Conservation (phyloP, 2,888 invertebrate species). For the Teleiodes luculella region DNA sequence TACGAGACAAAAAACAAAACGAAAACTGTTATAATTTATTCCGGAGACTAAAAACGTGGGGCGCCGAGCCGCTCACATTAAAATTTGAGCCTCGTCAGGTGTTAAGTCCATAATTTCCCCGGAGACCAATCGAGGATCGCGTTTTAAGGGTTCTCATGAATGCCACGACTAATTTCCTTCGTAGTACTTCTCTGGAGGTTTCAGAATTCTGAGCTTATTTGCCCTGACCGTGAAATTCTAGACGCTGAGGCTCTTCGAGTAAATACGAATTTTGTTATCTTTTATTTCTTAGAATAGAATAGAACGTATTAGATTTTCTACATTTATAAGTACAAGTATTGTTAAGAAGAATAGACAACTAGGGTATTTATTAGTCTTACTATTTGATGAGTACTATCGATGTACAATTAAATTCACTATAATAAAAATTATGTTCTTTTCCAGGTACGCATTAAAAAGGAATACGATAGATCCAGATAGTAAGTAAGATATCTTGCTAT, state of each 20-base stretch:
- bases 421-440: no score
- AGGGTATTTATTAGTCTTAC: no score
- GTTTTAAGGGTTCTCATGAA: constrained; percentile 74
- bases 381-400: no score
- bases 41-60: constrained; percentile 48
- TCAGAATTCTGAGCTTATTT: constrained; percentile 31
- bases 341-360: no score
- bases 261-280: not conserved
- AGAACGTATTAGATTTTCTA: no score
- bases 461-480: no score
- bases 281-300: no score
- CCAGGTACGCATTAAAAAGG: no score
- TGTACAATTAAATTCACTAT: no score
- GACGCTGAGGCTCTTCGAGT: not conserved
- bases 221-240: constrained; percentile 45
- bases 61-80: constrained; percentile 64
- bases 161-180: constrained; percentile 65
- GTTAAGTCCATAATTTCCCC: constrained; percentile 78
- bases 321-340: no score
- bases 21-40: constrained; percentile 66
- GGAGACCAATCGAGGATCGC: constrained; percentile 67
- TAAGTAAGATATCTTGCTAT: no score
- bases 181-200: constrained; percentile 36
- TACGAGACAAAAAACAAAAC: constrained; percentile 40
- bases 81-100: constrained; percentile 77